Evolutionary conservation across 2,113 vertebrate genomes (phyloP).

Genomic region (Oophaga pumilio): DNA sequence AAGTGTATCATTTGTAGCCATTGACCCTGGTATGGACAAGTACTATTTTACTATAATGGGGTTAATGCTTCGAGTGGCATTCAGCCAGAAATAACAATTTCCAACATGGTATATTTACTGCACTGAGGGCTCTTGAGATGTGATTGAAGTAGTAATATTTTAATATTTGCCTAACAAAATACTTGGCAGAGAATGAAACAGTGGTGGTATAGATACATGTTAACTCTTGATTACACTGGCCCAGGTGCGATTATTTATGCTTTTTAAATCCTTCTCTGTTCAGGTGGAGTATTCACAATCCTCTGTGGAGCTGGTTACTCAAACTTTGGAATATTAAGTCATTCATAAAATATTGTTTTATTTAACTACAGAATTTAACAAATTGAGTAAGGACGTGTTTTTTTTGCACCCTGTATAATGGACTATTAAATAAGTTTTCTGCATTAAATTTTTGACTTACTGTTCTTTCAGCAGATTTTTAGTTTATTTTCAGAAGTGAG

Average conservation of each 20-base stretch:
- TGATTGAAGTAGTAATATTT: slow-evolving; percentile 74
- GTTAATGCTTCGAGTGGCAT: slow-evolving; percentile 63
- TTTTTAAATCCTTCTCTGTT: slow-evolving; percentile 29
- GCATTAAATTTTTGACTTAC: no score
- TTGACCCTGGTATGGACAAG: slow-evolving; percentile 18
- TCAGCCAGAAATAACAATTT: slow-evolving; percentile 63
- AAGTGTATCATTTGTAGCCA: not conserved
- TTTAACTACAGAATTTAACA: slow-evolving; percentile 4
- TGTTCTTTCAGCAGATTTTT: no score
- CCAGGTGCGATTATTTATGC: slow-evolving; percentile 29
- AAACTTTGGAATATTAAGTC: slow-evolving; percentile 19
- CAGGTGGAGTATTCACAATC: slow-evolving; percentile 16
- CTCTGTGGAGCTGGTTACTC: not conserved
- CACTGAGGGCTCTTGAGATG: slow-evolving; percentile 66
- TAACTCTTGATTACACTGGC: slow-evolving; percentile 23
- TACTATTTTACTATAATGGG: slow-evolving; percentile 60
- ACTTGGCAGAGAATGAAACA: slow-evolving; percentile 65
- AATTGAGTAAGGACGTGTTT: not conserved
- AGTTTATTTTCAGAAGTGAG: no score
- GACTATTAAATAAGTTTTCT: not conserved
- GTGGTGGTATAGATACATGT: slow-evolving; percentile 59
- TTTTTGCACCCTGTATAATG: not conserved
- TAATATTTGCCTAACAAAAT: slow-evolving; percentile 73
- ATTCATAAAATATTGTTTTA: slow-evolving; percentile 21
- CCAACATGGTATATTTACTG: slow-evolving; percentile 65